A percentile compares a stretch with the other conserved stretches of the same genome.
Conservation (phyloP, 2,113 vertebrate species). For the Bolborhynchus lineola region DNA sequence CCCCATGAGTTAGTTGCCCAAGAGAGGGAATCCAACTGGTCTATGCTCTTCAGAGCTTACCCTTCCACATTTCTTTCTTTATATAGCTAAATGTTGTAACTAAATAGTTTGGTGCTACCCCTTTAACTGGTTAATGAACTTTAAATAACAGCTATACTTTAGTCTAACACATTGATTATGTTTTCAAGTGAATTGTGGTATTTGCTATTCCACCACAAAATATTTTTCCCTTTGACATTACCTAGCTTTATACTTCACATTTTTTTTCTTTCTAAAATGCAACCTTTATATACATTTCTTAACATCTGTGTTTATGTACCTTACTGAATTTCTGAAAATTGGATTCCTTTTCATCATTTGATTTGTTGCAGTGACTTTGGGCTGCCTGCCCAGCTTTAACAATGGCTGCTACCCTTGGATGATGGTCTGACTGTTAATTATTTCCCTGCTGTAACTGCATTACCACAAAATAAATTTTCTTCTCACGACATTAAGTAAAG, state of each 20-base stretch:
- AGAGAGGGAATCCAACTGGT: neutral
- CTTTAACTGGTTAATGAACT: neutral
- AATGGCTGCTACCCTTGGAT: constrained; percentile 17
- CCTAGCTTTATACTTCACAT: neutral
- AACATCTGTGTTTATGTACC: neutral
- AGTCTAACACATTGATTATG: neutral
- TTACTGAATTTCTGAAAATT: constrained; percentile 23
- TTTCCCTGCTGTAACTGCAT: constrained; percentile 53
- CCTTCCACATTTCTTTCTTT: neutral
- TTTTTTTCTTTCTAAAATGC: neutral
- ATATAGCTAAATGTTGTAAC: neutral
- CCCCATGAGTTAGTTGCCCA: neutral
- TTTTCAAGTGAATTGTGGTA: neutral
- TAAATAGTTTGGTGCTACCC: neutral
- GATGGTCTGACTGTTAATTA: constrained; percentile 33
- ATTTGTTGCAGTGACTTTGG: constrained; percentile 24
- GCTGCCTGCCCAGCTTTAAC: constrained; percentile 25
- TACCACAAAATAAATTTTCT: constrained; percentile 46
- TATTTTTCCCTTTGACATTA: neutral
- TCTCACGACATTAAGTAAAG: constrained; percentile 41
- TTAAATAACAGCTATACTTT: neutral
- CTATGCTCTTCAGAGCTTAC: neutral
- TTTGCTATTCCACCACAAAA: neutral
- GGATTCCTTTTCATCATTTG: constrained; percentile 19
- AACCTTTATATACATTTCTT: neutral